Conservation (phyloP, 2,113 vertebrate species). For the Sylvia atricapilla region DNA sequence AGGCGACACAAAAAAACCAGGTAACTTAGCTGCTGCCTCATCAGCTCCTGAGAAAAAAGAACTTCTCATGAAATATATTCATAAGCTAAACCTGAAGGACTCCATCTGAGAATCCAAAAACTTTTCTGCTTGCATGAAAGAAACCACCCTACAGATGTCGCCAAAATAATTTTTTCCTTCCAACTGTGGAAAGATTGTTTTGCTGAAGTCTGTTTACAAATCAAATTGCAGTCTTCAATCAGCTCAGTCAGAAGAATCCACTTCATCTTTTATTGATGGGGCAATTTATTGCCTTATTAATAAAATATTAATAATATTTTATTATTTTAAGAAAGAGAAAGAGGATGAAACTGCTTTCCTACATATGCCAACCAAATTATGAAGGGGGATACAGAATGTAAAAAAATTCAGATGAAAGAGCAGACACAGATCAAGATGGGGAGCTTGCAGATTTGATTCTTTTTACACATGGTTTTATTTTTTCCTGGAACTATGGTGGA, state of each 20-base stretch:
- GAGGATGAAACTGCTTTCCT: background rate
- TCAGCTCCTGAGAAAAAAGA: background rate
- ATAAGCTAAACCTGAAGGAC: constrained; percentile 49
- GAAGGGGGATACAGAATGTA: background rate
- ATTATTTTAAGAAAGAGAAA: background rate
- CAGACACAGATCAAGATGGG: background rate
- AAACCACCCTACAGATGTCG: constrained; percentile 10
- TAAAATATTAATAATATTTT: too few species aligned
- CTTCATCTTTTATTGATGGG: background rate
- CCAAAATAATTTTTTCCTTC: background rate
- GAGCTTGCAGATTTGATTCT: background rate
- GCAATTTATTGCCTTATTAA: too few species aligned
- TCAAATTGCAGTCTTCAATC: background rate
- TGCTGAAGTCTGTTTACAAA: background rate
- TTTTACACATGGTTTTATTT: background rate
- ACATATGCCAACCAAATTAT: background rate
- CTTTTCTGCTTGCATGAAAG: background rate
- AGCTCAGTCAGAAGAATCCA: background rate
- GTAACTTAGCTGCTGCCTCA: background rate
- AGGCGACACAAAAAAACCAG: background rate
- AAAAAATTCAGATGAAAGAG: background rate
- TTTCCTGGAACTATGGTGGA: background rate
- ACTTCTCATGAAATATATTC: constrained; percentile 31
- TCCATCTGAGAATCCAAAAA: constrained; percentile 24
- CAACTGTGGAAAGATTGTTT: background rate